These are phyloP conservation scores for Drosophila ochracea DNA, from an alignment of 2,888 invertebrate genomes.

Conservation along the genomic window DNA sequence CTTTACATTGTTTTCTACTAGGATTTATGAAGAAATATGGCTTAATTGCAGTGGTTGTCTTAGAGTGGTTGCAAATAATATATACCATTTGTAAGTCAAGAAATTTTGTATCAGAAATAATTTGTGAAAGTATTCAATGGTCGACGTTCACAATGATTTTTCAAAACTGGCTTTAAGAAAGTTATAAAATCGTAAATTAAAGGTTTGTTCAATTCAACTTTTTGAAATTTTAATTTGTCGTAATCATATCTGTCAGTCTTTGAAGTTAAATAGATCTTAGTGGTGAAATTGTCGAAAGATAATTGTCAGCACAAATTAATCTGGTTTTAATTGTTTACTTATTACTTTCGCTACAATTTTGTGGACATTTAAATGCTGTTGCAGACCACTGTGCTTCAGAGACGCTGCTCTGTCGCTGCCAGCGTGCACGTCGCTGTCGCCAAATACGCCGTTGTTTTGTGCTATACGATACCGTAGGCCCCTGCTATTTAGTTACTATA, in stretches of 20 bases:
- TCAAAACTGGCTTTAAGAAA: too few relatives aligned
- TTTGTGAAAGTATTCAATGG: background rate
- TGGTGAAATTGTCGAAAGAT: background rate
- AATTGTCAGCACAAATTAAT: background rate
- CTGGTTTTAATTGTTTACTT: background rate
- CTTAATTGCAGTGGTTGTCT: background rate
- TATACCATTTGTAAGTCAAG: fast-evolving
- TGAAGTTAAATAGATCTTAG: background rate
- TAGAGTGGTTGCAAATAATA: background rate
- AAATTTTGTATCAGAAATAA: background rate
- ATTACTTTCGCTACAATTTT: background rate
- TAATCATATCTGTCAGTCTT: too few relatives aligned
- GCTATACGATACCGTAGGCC: conserved; percentile 76
- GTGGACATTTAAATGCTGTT: background rate
- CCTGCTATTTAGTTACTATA: conserved; percentile 82
- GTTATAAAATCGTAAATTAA: background rate
- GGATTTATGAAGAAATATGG: background rate
- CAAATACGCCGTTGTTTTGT: conserved; percentile 71
- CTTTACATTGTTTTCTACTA: background rate
- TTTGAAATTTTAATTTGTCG: background rate
- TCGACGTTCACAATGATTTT: background rate
- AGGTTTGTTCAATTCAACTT: background rate
- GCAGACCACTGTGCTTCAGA: conserved; percentile 34
- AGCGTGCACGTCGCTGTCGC: conserved; percentile 58
- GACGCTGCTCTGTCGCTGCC: conserved; percentile 48